Conservation (phyloP, 2,888 invertebrate species). For the Agrypnus murinus region DNA sequence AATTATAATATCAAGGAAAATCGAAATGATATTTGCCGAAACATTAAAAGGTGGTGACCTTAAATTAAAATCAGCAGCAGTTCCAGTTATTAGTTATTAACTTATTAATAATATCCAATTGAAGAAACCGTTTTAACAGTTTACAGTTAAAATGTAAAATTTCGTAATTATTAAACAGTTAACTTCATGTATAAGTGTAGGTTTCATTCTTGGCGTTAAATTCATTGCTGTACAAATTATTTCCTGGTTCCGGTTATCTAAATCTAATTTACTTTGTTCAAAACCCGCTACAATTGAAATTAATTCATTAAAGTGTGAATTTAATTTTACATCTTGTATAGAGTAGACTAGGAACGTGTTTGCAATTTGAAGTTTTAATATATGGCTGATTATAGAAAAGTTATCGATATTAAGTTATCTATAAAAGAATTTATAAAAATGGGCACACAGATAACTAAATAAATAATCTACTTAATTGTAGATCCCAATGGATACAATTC, state of each 20-base stretch:
- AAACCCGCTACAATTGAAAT: too few relatives aligned
- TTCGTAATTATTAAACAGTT: not conserved
- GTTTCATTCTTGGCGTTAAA: not conserved
- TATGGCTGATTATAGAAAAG: too few relatives aligned
- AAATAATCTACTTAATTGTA: too few relatives aligned
- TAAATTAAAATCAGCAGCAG: not conserved
- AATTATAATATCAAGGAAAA: not conserved
- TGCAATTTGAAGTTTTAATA: too few relatives aligned
- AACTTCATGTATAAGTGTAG: not conserved
- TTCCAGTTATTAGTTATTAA: not conserved
- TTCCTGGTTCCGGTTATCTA: constrained; percentile 3
- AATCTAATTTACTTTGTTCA: too few relatives aligned
- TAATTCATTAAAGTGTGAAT: too few relatives aligned
- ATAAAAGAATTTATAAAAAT: too few relatives aligned
- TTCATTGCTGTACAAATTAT: not conserved
- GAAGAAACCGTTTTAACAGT: not conserved
- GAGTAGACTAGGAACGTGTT: too few relatives aligned
- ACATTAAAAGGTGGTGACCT: not conserved
- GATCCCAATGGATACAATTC: too few relatives aligned
- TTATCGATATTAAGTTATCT: too few relatives aligned
- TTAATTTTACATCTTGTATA: too few relatives aligned
- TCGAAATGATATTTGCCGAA: not conserved
- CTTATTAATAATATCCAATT: not conserved
- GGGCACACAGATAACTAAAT: too few relatives aligned
- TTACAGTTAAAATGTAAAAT: not conserved